These are phyloP conservation scores for Spatulosminthurus flaviceps DNA, from an alignment of 2,888 invertebrate genomes.

Conservation along the genomic window DNA sequence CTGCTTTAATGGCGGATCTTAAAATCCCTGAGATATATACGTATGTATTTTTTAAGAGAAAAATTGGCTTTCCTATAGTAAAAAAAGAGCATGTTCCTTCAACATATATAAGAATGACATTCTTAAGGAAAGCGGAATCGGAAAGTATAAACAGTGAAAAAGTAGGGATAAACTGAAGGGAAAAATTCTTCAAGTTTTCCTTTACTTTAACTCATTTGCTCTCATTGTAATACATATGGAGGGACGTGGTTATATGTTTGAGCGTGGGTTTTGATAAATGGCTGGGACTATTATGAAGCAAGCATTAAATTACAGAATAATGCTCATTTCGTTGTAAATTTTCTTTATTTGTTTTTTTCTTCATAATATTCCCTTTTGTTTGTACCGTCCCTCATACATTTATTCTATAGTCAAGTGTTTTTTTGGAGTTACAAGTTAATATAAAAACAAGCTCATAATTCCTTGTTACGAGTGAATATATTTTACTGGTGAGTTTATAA, in stretches of 20 bases:
- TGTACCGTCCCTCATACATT: no score
- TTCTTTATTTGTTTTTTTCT: conserved; percentile 18
- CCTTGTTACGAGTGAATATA: no score
- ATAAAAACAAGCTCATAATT: no score
- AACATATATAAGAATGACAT: not conserved
- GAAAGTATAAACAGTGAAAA: conserved; percentile 45
- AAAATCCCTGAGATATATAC: no score
- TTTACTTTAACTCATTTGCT: not conserved
- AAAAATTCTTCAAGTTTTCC: not conserved
- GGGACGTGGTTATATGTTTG: not conserved
- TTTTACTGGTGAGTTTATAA: no score
- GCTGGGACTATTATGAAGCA: not conserved
- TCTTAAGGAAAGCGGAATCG: conserved; percentile 38
- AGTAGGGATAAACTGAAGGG: conserved; percentile 27
- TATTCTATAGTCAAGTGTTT: not conserved
- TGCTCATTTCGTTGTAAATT: conserved; percentile 19
- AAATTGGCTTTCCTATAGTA: no score
- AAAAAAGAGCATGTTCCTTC: no score
- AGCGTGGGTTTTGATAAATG: conserved; percentile 10
- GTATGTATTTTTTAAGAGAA: no score
- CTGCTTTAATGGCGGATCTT: no score
- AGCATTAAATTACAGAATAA: conserved; percentile 27
- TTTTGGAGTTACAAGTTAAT: no score
- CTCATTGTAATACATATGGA: not conserved
- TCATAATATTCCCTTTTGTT: not conserved